Conservation (phyloP, 2,797 vertebrate species). For the Carcharodon carcharias region DNA sequence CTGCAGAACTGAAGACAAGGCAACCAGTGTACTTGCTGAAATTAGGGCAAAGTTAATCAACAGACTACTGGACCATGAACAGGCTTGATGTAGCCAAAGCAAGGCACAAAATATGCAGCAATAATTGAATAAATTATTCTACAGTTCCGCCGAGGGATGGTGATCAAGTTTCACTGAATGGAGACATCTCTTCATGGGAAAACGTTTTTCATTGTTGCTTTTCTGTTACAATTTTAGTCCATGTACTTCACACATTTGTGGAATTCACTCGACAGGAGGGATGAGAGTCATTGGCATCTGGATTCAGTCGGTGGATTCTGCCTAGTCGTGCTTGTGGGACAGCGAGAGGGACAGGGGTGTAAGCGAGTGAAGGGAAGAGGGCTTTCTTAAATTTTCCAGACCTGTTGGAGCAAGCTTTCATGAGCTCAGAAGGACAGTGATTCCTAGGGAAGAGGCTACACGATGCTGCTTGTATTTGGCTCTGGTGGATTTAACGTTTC, state of each 20-base stretch:
- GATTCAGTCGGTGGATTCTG: neutral
- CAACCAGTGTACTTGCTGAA: neutral
- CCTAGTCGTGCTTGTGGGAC: neutral
- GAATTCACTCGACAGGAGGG: neutral
- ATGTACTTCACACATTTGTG: neutral
- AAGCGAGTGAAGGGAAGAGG: neutral
- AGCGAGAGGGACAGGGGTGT: neutral
- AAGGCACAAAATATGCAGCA: neutral
- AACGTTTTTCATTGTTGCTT: too few relatives aligned
- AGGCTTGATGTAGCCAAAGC: neutral
- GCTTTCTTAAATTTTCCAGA: neutral
- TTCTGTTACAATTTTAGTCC: neutral
- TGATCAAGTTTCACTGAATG: neutral
- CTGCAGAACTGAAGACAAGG: neutral
- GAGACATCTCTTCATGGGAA: neutral
- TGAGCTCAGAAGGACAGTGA: neutral
- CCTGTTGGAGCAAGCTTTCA: too few relatives aligned
- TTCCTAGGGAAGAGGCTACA: neutral
- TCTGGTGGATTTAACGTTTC: neutral
- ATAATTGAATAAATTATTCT: neutral
- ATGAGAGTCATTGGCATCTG: neutral
- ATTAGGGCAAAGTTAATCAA: constrained; percentile 20
- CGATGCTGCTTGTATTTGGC: neutral
- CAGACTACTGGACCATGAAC: neutral
- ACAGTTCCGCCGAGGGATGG: neutral